A percentile compares a stretch with the other conserved stretches of the same genome.
These are phyloP conservation scores for Metalampra italica DNA, from an alignment of 2,888 invertebrate genomes.

Conservation along the genomic window DNA sequence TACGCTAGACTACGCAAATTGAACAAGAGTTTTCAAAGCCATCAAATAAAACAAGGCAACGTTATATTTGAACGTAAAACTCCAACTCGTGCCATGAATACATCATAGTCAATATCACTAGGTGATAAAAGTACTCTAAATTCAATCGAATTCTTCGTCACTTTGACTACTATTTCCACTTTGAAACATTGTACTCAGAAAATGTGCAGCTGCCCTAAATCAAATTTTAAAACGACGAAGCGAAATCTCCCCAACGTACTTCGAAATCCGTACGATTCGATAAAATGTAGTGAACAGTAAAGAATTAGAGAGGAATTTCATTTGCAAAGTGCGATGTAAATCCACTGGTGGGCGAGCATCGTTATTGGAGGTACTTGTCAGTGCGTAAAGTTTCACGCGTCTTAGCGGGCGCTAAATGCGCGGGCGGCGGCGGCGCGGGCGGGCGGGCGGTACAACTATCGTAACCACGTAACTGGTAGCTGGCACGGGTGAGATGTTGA, in stretches of 20 bases:
- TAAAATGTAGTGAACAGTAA: constrained; percentile 21
- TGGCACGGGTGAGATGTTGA: constrained; percentile 18
- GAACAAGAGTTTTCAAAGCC: background rate
- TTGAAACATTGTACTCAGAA: constrained; percentile 46
- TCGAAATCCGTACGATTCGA: constrained; percentile 23
- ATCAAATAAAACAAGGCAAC: background rate
- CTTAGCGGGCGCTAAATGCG: constrained; percentile 13
- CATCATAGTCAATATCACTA: constrained; percentile 27
- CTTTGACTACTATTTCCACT: constrained; percentile 48
- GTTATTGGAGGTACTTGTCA: constrained; percentile 40
- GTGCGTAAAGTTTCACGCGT: constrained; percentile 33
- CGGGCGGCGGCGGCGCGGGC: background rate
- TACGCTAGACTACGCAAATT: background rate
- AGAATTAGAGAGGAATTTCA: constrained; percentile 47
- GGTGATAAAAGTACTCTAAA: constrained; percentile 41
- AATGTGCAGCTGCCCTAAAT: constrained; percentile 57
- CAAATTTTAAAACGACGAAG: constrained; percentile 47
- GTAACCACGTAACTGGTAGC: constrained; percentile 27
- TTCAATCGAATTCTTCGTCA: constrained; percentile 57
- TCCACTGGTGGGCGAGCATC: constrained; percentile 32
- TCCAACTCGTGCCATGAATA: background rate
- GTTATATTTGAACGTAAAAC: background rate
- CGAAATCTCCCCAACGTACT: constrained; percentile 30
- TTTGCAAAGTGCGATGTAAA: constrained; percentile 46
- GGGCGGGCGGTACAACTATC: constrained; percentile 22